phyloP scores from a whole-genome alignment of 1,140 invertebrate genomes.

The Drosophila azteca region DNA sequence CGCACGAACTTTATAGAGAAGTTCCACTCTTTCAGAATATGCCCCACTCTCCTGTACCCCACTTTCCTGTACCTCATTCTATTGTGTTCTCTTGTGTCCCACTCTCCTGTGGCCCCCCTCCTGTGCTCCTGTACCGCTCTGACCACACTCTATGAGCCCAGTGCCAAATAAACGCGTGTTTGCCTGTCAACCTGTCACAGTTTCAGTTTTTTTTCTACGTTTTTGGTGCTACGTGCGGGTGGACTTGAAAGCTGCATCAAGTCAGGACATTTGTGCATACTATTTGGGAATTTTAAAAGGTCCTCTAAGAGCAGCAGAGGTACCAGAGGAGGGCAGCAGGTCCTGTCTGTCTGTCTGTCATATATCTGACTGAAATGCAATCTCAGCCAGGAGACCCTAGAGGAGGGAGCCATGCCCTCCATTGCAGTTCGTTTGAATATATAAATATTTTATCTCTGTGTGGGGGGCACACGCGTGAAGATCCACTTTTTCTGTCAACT shows the following conservation, averaged over 20 bases:
- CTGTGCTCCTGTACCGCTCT: constrained; percentile 9
- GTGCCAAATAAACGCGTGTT: constrained; percentile 18
- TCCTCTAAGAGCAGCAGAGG: constrained; percentile 8
- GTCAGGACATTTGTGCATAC: constrained; percentile 16
- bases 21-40: not conserved
- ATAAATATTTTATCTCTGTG: no score
- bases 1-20: constrained; percentile 12
- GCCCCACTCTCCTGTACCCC: not conserved
- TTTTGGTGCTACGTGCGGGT: no score
- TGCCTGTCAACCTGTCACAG: not conserved
- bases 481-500: constrained; percentile 18
- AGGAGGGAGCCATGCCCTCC: not conserved
- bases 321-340: not conserved
- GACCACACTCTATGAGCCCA: not conserved
- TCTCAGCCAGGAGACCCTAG: constrained; percentile 24
- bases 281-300: constrained; percentile 32
- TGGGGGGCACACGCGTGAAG: no score
- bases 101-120: constrained; percentile 2
- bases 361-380: constrained; percentile 37
- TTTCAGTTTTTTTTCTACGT: no score
- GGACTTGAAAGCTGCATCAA: constrained; percentile 25
- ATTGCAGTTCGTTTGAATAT: constrained; percentile 13
- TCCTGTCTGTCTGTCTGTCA: constrained; percentile 19
- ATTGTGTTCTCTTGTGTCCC: no score
- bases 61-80: no score